phyloP scores from a whole-genome alignment of 2,797 vertebrate species.

The Anguilla megastoma region DNA sequence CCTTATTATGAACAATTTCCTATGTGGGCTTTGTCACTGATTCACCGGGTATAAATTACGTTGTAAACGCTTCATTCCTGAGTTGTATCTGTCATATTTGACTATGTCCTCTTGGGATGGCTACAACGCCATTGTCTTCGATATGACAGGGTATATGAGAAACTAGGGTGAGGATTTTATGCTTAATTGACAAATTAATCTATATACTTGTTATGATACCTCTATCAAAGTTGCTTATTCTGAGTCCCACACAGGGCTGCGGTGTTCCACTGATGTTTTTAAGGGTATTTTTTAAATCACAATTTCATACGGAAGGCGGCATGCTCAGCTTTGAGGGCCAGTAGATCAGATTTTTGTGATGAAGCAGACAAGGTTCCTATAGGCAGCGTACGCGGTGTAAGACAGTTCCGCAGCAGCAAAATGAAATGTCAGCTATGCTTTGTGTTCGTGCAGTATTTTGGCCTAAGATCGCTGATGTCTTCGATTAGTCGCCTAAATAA shows the following conservation, averaged over 20 bases:
- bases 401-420: not conserved
- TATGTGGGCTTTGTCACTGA: not conserved
- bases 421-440: not conserved
- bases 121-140: conserved; percentile 38
- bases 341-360: not conserved
- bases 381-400: not conserved
- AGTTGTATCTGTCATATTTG: not conserved
- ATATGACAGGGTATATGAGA: not conserved
- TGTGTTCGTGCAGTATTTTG: conserved; percentile 17
- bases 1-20: conserved; percentile 22
- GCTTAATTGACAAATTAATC: not conserved
- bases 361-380: not conserved
- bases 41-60: not conserved
- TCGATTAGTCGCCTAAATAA: conserved; percentile 9
- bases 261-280: not conserved
- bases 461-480: not conserved
- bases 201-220: not conserved
- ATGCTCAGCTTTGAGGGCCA: not conserved
- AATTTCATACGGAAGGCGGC: not conserved
- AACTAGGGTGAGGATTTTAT: not conserved
- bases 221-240: not conserved
- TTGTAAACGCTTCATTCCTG: not conserved
- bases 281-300: too few relatives aligned
- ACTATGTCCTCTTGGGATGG: not conserved
- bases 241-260: not conserved